These are phyloP conservation scores for Caenorhabditis afra DNA, from an alignment of 2,888 invertebrate species.

Conservation along the genomic window DNA sequence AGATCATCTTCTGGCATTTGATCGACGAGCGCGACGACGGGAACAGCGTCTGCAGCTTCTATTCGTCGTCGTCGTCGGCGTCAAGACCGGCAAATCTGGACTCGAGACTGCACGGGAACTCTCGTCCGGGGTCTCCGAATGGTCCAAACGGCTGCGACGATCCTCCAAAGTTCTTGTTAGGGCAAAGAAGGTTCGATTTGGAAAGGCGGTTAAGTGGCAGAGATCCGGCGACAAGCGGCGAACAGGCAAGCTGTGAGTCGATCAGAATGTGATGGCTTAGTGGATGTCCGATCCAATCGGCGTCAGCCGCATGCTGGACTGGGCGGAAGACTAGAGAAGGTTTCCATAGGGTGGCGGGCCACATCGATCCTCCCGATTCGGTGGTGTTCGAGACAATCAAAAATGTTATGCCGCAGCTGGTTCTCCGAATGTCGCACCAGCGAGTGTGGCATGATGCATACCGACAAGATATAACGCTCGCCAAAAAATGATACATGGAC, in stretches of 20 bases:
- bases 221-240: conserved; percentile 62
- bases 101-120: conserved; percentile 89
- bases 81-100: conserved; percentile 74
- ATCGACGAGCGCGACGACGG: conserved; percentile 89
- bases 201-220: conserved; percentile 64
- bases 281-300: conserved; percentile 76
- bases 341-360: too few relatives aligned
- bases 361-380: too few relatives aligned
- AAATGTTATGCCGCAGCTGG: too few relatives aligned
- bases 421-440: too few relatives aligned
- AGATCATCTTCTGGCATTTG: conserved; percentile 99
- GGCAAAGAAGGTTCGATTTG: conserved; percentile 65
- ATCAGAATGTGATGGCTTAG: conserved; percentile 59
- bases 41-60: conserved; percentile 66
- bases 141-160: conserved; percentile 70
- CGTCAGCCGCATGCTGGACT: conserved; percentile 69
- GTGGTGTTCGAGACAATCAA: too few relatives aligned
- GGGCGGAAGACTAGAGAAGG: conserved; percentile 41
- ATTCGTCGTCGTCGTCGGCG: conserved; percentile 66
- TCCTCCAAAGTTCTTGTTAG: conserved; percentile 70
- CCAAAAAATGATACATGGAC: conserved; percentile 29
- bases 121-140: conserved; percentile 39
- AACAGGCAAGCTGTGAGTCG: conserved; percentile 43
- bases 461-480: conserved; percentile 28
- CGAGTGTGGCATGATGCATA: too few relatives aligned